These are phyloP conservation scores for Argyresthia goedartella DNA, from an alignment of 2,888 invertebrate species.

Conservation along the genomic window DNA sequence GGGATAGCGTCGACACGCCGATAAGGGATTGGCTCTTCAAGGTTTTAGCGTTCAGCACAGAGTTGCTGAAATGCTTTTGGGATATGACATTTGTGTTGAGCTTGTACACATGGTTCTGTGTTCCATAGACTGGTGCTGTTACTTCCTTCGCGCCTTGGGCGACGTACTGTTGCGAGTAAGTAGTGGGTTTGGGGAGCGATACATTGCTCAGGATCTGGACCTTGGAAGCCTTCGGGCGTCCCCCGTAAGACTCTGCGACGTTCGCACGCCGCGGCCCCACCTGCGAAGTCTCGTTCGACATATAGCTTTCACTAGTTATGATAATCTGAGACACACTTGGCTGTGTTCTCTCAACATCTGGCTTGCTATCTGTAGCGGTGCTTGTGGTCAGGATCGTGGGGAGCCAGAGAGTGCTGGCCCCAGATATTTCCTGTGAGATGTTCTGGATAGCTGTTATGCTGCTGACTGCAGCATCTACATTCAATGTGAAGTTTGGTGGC, in stretches of 20 bases:
- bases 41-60: conserved; percentile 52
- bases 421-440: conserved; percentile 52
- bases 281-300: conserved; percentile 38
- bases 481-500: conserved; percentile 61
- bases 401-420: conserved; percentile 48
- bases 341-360: conserved; percentile 46
- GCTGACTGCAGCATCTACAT: conserved; percentile 57
- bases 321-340: conserved; percentile 58
- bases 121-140: conserved; percentile 44
- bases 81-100: conserved; percentile 46
- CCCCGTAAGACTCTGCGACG: conserved; percentile 51
- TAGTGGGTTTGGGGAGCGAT: conserved; percentile 49
- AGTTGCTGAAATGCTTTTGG: conserved; percentile 48
- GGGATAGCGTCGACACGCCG: conserved; percentile 42
- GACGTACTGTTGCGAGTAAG: conserved; percentile 49
- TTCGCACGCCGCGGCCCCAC: conserved; percentile 41
- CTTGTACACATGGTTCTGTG: conserved; percentile 59
- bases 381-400: conserved; percentile 58
- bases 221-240: conserved; percentile 56
- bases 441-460: conserved; percentile 61
- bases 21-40: conserved; percentile 53
- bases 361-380: conserved; percentile 36
- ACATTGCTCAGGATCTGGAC: conserved; percentile 66
- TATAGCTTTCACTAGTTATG: conserved; percentile 58
- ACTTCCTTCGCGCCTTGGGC: conserved; percentile 43